A percentile compares a stretch with the other conserved stretches of the same genome.
Conservation (phyloP, 2,888 invertebrate species). For the Itoplectis maculator region DNA sequence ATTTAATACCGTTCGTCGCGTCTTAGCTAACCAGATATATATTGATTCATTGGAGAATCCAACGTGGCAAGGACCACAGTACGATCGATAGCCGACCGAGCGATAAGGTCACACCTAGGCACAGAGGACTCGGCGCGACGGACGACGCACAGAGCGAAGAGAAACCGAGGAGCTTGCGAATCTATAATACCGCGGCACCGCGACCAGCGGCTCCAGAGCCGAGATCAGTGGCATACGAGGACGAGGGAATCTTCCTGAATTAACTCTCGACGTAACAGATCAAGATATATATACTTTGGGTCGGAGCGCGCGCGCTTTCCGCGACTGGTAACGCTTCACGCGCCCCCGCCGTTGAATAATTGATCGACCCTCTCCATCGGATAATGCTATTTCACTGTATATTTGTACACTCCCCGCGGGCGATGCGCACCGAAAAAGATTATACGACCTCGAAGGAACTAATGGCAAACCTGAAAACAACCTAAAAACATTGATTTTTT, state of each 20-base stretch:
- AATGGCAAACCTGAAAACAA: too few relatives aligned
- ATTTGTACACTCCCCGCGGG: background rate
- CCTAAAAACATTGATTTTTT: too few relatives aligned
- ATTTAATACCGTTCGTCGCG: slow-evolving; percentile 18
- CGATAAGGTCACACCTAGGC: slow-evolving; percentile 59
- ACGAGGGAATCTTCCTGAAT: slow-evolving; percentile 59
- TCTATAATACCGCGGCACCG: background rate
- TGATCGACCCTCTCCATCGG: slow-evolving; percentile 53
- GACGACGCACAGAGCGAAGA: slow-evolving; percentile 6
- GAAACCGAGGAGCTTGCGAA: background rate
- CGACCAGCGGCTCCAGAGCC: background rate
- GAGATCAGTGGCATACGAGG: slow-evolving; percentile 1
- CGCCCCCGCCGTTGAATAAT: slow-evolving; percentile 59
- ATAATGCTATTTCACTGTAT: slow-evolving; percentile 57
- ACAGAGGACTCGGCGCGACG: slow-evolving; percentile 29
- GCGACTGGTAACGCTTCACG: slow-evolving; percentile 37
- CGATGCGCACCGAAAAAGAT: too few relatives aligned
- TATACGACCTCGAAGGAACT: too few relatives aligned
- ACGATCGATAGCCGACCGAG: slow-evolving; percentile 59
- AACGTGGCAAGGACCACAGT: slow-evolving; percentile 52
- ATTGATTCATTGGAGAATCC: slow-evolving; percentile 62
- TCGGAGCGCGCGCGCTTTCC: slow-evolving; percentile 42
- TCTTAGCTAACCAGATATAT: slow-evolving; percentile 41
- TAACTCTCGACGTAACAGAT: slow-evolving; percentile 65
- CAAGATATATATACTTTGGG: slow-evolving; percentile 52